A percentile compares a stretch with the other conserved stretches of the same genome.
These are phyloP conservation scores for Melipona bicolor DNA, from an alignment of 2,888 invertebrate species.

Conservation along the genomic window DNA sequence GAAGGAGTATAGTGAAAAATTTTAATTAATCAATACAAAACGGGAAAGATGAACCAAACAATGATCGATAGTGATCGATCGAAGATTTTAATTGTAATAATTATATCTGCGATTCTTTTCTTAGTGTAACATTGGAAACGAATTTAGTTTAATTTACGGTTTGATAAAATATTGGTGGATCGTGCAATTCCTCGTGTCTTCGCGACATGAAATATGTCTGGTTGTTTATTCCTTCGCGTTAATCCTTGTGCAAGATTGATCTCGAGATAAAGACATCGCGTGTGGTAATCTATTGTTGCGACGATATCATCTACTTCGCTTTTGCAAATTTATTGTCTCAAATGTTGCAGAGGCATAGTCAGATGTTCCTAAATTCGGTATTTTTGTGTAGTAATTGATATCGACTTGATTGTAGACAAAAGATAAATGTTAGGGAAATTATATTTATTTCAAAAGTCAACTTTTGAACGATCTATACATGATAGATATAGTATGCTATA, in stretches of 20 bases:
- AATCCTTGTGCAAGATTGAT: conserved; percentile 15
- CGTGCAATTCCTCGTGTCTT: not conserved
- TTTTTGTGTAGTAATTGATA: not conserved
- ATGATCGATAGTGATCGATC: too few relatives aligned
- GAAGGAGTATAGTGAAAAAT: too few relatives aligned
- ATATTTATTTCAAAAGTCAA: too few relatives aligned
- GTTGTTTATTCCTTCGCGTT: not conserved
- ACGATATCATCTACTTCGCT: not conserved
- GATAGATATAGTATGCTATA: too few relatives aligned
- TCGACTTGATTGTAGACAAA: not conserved
- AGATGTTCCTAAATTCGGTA: not conserved
- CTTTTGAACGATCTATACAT: too few relatives aligned
- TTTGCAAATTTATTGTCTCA: not conserved
- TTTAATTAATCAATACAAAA: too few relatives aligned
- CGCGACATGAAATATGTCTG: not conserved
- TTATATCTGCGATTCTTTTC: not conserved
- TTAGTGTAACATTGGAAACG: not conserved
- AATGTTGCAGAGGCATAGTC: too few relatives aligned
- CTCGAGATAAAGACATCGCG: not conserved
- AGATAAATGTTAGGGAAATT: too few relatives aligned
- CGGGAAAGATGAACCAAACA: too few relatives aligned
- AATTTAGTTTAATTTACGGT: not conserved
- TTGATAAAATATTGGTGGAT: not conserved
- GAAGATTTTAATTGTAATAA: too few relatives aligned
- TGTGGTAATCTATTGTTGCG: conserved; percentile 6